Evolutionary conservation across 2,888 invertebrate genomes (phyloP), one percentile per base, ranked within the genome.

Genomic region (Drosophila colorata): DNA sequence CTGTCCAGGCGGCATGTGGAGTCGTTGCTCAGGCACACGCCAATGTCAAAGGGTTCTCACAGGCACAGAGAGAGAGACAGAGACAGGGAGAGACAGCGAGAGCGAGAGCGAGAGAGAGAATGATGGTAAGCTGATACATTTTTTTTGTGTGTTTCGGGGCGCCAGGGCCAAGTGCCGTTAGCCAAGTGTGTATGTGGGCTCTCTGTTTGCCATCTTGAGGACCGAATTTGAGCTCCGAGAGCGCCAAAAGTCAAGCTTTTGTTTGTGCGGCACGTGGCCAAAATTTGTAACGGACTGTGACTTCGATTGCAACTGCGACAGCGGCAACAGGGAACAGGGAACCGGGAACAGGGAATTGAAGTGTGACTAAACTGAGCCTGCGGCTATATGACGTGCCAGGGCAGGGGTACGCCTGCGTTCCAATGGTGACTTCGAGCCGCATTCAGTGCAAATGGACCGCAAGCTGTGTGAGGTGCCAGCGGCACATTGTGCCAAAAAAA

Each of bases 1-100:
- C 28, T 64, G 16, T 23, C 16, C 47, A 65, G 43, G 25, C 33
- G n/a, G 23, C 72, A 60, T 56, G 56, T 57, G 46, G 56, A 59
- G 44, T 43, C 38, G 57, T 52, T 52, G 43, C n/a, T 18, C 60
- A 66, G 81, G 82, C 83, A 83, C 87, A 86, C 87, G 87, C 87
- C 87, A 83, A 84, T 83, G 81, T 71, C 74, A 81, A 83, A 81
- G 83, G 86, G 78, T 81, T 80, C 84, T 78, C 80, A 80, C 66
- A 68, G 0, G 8, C 8, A 28, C 7, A 28, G 8, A 28, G 8
- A 28, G 9, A 31, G 9, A 31, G 9, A 31, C 2, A 31, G 25
- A 71, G 9, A 28, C 2, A 28, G 1, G 8, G 9, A 28, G 2
- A 9, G 9, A 28, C n/a, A n/a, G n/a, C n/a, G n/a, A n/a, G n/a